Evolutionary conservation across 2,797 vertebrate genomes (phyloP), one percentile per base, ranked within the genome.

Genomic region (Ciconia nigra): DNA sequence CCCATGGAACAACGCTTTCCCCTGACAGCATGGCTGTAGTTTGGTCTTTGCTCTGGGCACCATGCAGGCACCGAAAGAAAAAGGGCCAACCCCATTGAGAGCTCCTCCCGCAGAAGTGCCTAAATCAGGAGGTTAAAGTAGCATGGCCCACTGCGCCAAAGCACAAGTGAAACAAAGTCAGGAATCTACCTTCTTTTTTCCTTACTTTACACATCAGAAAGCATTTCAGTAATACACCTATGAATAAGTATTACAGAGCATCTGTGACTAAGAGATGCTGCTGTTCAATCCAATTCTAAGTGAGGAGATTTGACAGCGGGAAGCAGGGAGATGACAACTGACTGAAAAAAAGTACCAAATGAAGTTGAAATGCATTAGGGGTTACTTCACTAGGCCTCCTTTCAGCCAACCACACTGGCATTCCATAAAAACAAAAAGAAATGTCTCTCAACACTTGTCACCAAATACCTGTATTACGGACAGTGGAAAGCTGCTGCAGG

Each of bases 1-100:
- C 1, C 15, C 31, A 59, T 0, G 5, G 19, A 73, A 44, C 16
- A 65, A 3, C 0, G 0, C 28, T 54, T 52, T n/a, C 7, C 11
- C 11, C 31, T 42, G 15, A 25, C 15, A 51, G 39, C 7, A 46
- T 4, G 2, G 24, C 15, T 58, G 28, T 25, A 39, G 70, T 80
- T 81, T 16, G 11, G 15, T 37, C 31, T 61, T 52, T 61, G 16
- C 37, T 76, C 55, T 42, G 28, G 49, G 69, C 33, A 59, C 15
- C 0, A 0, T 5, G 21, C 31, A 63, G 0, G 5, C 25, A 42
- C 2, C 0, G 61, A 76, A 84, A 61, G 16, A 37, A 61, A 71
- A 61, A 72, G 9, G 15, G 28, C 20, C 55, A 83, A 35, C 15
- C 29, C 3, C 41, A 18, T 1, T 4, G 10, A 41, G 42, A 87